These are phyloP conservation scores for Silurus asotus DNA, from an alignment of 2,113 vertebrate genomes.

Conservation along the genomic window DNA sequence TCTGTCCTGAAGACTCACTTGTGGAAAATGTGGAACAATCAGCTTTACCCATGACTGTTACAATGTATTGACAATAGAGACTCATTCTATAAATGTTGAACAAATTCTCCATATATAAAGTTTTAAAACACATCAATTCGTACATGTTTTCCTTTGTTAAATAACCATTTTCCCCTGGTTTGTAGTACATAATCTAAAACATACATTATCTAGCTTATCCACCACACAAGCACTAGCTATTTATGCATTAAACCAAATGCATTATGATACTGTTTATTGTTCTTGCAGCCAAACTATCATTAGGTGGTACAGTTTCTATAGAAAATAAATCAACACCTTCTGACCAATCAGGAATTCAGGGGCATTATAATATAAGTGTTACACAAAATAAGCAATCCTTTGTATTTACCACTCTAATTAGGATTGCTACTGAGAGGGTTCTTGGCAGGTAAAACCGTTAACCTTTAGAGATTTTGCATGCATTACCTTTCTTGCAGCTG, in stretches of 20 bases:
- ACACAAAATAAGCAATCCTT: neutral
- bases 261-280: neutral
- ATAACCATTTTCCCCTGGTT: neutral
- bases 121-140: neutral
- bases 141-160: neutral
- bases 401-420: neutral
- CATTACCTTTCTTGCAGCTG: slow-evolving; percentile 84
- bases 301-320: neutral
- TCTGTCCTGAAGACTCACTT: neutral
- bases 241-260: neutral
- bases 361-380: neutral
- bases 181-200: no score
- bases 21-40: no score
- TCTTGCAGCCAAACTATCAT: no score
- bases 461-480: neutral
- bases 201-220: neutral
- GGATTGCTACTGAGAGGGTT: neutral
- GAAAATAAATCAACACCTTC: neutral
- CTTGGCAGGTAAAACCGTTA: neutral
- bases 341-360: neutral
- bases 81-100: neutral
- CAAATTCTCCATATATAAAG: neutral
- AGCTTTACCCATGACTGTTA: neutral
- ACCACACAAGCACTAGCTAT: neutral
- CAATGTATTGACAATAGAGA: neutral